Base-by-base conservation (phyloP, 53 echinoderm and acorn worm genomes). In the Paracentrotus lividus region DNA sequence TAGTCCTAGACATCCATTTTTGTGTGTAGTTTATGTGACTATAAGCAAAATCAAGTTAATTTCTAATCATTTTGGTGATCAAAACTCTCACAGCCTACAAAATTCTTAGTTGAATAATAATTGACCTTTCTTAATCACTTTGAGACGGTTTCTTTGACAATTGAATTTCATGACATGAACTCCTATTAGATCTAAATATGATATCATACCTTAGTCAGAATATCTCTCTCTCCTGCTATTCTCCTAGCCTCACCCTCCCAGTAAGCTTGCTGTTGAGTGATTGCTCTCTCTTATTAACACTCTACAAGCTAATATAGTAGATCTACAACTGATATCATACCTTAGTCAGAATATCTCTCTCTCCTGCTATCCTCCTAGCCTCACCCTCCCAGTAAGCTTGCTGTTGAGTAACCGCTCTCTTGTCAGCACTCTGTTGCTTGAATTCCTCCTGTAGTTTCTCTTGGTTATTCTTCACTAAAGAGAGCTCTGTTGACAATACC, bases 221-320 rank as follows among this genome's bases (percentile, higher is more conserved):
- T 90, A 81, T 99, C 99, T 44, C 95, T 97, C 86, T 97, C 99
- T 27, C 95, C 78, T 21, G 93, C 94, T 45, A 98, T 90, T 88
- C 98, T 97, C 72, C 96, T 96, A 24, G 97, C 97, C 88, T 96
- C 99, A n/a, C 97, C 96, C 77, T 97, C 97, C 96, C 96, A 97
- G 92, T 97, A 98, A 8, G 96, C 64, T 69, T 95, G 97, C 34
- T 98, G 98, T 77, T 98, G 98, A 54, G 96, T 94, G 49, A 96
- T 90, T 23, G 95, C 93, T 27, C 96, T 89, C 93, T 99, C 51
- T 51, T 12, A 51, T 7, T 57, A 57, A 57, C 57, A 57, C 3
- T 15, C 57, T 18, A 57, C 20, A 57, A 8, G 7, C 6, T 51
- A 12, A 51, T 12, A 51, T 51, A 51, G 12, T 51, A 51, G 57